Evolutionary conservation across 2,797 vertebrate species (phyloP), one percentile per base, ranked within the genome.

Genomic region (Halcyon badia): DNA sequence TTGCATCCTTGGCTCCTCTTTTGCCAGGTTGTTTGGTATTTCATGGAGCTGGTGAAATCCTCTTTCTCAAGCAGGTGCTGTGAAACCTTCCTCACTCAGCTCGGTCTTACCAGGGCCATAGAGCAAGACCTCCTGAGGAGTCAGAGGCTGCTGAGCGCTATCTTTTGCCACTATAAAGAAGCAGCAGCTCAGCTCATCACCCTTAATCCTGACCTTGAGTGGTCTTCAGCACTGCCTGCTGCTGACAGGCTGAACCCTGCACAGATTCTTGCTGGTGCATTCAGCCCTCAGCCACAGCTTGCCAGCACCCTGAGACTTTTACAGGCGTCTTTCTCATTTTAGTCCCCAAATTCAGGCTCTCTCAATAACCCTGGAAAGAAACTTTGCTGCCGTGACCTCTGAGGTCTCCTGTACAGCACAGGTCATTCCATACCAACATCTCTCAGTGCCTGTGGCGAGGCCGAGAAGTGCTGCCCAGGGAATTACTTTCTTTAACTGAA

Each of bases 41-140:
- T 51, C 28, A 1, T 2, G 26, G 54, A 77, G 60, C 46, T 94
- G 65, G 9, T 79, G 19, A 61, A 54, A 51, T 35, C 31, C 41
- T 2, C 60, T 79, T 91, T 87, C 86, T 70, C 44, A n/a, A 54
- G 87, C 78, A 94, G 87, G 69, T 95, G 83, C 83, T 81, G 31
- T 37, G 60, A 16, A 4, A 76, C 24, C 30, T 75, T 31, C 52
- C 19, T 26, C 4, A 3, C 51, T 30, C 52, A 14, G 56, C 51
- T 68, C n/a, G 28, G 65, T 33, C n/a, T 57, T 20, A 1, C 1
- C 60, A 42, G 26, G 20, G 78, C 48, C 6, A 1, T 6, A 18
- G 62, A 48, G 30, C 25, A 25, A 7, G 37, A 8, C 4, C 9
- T 5, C 6, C 35, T 13, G 71, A 41, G 62, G 44, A 62, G 4